phyloP scores from a whole-genome alignment of 2,888 invertebrate species.

The Chydorus sphaericus region DNA sequence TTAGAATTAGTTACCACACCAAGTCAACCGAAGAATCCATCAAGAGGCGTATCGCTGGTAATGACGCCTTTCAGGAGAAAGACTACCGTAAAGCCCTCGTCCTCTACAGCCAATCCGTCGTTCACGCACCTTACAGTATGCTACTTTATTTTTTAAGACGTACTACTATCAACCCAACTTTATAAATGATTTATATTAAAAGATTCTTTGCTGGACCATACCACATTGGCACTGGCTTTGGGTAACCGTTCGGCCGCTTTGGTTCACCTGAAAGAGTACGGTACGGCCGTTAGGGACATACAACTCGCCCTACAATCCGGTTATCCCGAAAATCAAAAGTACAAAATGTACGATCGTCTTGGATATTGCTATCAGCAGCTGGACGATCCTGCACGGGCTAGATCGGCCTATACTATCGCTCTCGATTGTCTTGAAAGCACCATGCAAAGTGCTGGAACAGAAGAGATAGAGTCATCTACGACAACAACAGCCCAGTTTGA shows the following conservation, averaged over 20 bases:
- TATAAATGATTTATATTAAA: not conserved
- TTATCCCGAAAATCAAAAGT: slow-evolving; percentile 39
- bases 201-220: slow-evolving; percentile 31
- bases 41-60: slow-evolving; percentile 45
- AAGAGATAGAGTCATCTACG: too few species aligned
- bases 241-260: slow-evolving; percentile 51
- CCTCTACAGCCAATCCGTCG: slow-evolving; percentile 53
- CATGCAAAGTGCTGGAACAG: slow-evolving; percentile 1
- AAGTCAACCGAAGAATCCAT: slow-evolving; percentile 37
- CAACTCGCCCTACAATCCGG: slow-evolving; percentile 45
- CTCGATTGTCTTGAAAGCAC: slow-evolving; percentile 37
- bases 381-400: slow-evolving; percentile 43
- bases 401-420: slow-evolving; percentile 47
- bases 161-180: not conserved
- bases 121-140: slow-evolving; percentile 42
- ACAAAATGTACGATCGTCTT: slow-evolving; percentile 52
- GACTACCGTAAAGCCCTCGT: slow-evolving; percentile 43
- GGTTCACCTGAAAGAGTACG: slow-evolving; percentile 39
- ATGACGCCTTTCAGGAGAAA: slow-evolving; percentile 38
- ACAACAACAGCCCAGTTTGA: not conserved
- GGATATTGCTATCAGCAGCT: slow-evolving; percentile 36
- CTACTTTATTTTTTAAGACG: not conserved
- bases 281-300: slow-evolving; percentile 48
- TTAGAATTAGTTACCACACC: slow-evolving; percentile 16
- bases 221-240: slow-evolving; percentile 46